phyloP scores from a whole-genome alignment of 2,888 invertebrate species.

The Chloroclysta siterata region DNA sequence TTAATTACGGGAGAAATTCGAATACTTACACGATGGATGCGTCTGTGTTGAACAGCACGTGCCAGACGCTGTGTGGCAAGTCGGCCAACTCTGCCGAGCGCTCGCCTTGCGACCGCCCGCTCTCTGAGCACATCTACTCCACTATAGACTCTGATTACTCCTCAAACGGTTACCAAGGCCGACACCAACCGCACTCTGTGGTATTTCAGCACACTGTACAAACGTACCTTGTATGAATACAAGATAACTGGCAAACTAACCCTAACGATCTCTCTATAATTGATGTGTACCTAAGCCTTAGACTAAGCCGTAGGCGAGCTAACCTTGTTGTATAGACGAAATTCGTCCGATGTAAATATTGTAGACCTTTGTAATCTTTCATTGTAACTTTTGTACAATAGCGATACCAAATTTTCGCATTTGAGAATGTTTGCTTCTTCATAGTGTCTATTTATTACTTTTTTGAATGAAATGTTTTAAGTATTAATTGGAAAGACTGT shows the following conservation, averaged over 20 bases:
- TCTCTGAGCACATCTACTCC: conserved; percentile 95
- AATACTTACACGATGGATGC: conserved; percentile 93
- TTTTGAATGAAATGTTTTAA: conserved; percentile 74
- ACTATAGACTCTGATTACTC: conserved; percentile 96
- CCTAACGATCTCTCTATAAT: conserved; percentile 71
- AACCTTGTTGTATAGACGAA: conserved; percentile 67
- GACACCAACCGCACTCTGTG: conserved; percentile 76
- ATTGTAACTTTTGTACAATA: conserved; percentile 82
- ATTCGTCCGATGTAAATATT: conserved; percentile 72
- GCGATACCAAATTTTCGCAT: conserved; percentile 83
- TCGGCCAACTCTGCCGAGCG: conserved; percentile 81
- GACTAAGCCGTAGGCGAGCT: conserved; percentile 69
- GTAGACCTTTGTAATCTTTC: conserved; percentile 65
- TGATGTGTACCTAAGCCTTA: conserved; percentile 63
- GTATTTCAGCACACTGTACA: conserved; percentile 81
- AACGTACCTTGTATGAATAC: conserved; percentile 74
- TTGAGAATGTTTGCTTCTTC: conserved; percentile 78
- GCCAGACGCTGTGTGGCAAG: conserved; percentile 85
- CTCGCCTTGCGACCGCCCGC: conserved; percentile 88
- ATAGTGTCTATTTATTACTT: conserved; percentile 72
- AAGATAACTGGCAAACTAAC: conserved; percentile 45
- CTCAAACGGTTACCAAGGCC: conserved; percentile 81
- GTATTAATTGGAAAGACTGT: conserved; percentile 84
- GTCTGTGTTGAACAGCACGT: conserved; percentile 86
- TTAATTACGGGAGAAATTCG: conserved; percentile 91